Evolutionary conservation across 2,113 vertebrate species (phyloP), one percentile per base, ranked within the genome.

Genomic region (Scophthalmus maximus): DNA sequence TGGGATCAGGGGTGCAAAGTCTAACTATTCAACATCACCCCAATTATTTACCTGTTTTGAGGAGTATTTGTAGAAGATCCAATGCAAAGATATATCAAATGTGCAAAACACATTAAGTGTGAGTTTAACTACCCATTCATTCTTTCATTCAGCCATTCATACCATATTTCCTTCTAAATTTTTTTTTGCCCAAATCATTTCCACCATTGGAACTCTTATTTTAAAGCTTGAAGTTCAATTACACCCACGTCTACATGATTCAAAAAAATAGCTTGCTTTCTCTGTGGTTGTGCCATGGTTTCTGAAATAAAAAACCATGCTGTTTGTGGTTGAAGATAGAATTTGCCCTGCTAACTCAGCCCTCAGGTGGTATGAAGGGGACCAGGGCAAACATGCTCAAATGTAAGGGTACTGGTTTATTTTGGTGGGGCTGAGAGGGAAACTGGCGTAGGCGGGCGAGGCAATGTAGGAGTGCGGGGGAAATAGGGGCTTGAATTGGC

Each of bases 31-130:
- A 83, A 90, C 88, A 89, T 85, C 89, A 87, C 84, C 91, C 95
- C 95, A 88, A 67, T 95, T 96, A 96, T 96, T 96, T 94, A 97
- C 96, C 96, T 97, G 96, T 97, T 95, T 95, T 90, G 88, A 91
- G 95, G 93, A 96, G 94, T 95, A 95, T 96, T 95, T 93, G 93
- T 95, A 94, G 95, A 98, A 97, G 96, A 95, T 96, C 95, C 93
- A 95, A 97, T 96, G 96, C 96, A 96, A 94, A 97, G 94, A 93
- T 97, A 95, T 97, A 97, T 95, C 96, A 98, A 98, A 98, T 98
- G 98, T 99, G 98, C 96, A 99, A 99, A 97, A 98, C 97, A 98
- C 96, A 97, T 96, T 96, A 95, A 96, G 96, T 96, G 95, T 96
- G 95, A 96, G 92, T 95, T 88, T 90, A 91, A 93, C 86, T 87